A percentile compares a stretch with the other conserved stretches of the same genome.
These are phyloP conservation scores for Drosophila meridiana DNA, from an alignment of 2,888 invertebrate genomes.

Conservation along the genomic window DNA sequence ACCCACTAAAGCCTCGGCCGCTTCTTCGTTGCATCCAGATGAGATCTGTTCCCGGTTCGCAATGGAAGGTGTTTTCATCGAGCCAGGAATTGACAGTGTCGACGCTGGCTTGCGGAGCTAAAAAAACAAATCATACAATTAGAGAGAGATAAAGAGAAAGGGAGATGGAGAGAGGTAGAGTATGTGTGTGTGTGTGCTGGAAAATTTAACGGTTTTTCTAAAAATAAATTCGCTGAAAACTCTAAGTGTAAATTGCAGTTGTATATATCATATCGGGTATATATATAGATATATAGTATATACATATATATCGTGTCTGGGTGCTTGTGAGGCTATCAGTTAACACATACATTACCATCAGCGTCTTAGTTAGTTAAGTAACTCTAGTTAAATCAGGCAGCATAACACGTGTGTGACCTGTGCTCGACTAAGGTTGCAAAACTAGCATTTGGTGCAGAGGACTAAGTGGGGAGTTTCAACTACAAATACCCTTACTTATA, in stretches of 20 bases:
- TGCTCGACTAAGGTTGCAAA: constrained; percentile 6
- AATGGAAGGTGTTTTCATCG: constrained; percentile 91
- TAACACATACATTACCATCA: constrained; percentile 46
- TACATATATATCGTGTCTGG: background rate
- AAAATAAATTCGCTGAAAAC: background rate
- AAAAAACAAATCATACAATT: constrained; percentile 38
- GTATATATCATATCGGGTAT: background rate
- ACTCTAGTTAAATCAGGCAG: constrained; percentile 10
- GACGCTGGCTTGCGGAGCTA: constrained; percentile 98
- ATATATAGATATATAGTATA: constrained; percentile 8
- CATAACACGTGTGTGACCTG: constrained; percentile 5
- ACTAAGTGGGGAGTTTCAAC: background rate
- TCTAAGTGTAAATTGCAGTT: constrained; percentile 15
- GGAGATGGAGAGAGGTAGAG: background rate
- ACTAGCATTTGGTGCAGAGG: constrained; percentile 26
- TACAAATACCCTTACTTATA: too few relatives aligned
- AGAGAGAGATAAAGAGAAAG: background rate
- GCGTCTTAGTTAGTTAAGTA: constrained; percentile 4
- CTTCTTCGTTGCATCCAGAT: constrained; percentile 90
- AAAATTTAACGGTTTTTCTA: background rate
- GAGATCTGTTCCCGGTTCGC: constrained; percentile 87
- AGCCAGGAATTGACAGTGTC: constrained; percentile 98
- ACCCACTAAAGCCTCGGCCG: constrained; percentile 95
- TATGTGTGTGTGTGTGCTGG: background rate
- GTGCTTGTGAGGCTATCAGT: constrained; percentile 36